Base-by-base conservation (phyloP, 2,113 vertebrate species). In the Thryonomys swinderianus region DNA sequence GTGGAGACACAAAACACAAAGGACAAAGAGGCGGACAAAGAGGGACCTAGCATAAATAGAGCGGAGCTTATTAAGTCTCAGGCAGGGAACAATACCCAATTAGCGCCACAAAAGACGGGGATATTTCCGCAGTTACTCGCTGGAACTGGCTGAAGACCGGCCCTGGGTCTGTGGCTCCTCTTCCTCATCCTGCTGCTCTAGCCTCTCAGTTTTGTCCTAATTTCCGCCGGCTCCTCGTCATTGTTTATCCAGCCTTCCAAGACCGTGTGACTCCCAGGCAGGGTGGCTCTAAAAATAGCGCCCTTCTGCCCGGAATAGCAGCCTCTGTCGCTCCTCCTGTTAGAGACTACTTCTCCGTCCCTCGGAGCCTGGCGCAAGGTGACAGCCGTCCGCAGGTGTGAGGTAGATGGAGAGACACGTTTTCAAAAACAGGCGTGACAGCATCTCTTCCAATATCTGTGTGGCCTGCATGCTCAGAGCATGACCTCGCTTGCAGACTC, bases 131-230 rank as follows among this genome's bases (percentile, higher is more conserved):
- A 13, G 3, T 66, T 18, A 17, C 37, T n/a, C 51, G 10, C 4
- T 13, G 73, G 11, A 62, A 48, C 34, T 17, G 9, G 37, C 18
- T 21, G 14, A 40, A 13, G 4, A 16, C 3, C 0, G 3, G 48
- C 30, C 17, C 8, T 2, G 1, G 7, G 0, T 11, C 0, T 4
- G 17, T 0, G 2, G 5, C 16, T 14, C 40, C 0, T 1, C 0
- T 10, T 32, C 30, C 13, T 4, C 3, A 34, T 55, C 51, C 34
- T 17, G 0, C 42, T 23, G 59, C 40, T 1, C 2, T 1, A 0
- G 27, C 1, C 27, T 30, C n/a, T 53, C 2, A 32, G 7, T 37
- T 81, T 27, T 7, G 5, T 37, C 81, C 57, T 73, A 8, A 25
- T 37, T 66, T 83, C n/a, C 66, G 55, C 0, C 0, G 0, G n/a